Evolutionary conservation across 2,888 invertebrate genomes (phyloP).

Genomic region (Leucozona laternaria): DNA sequence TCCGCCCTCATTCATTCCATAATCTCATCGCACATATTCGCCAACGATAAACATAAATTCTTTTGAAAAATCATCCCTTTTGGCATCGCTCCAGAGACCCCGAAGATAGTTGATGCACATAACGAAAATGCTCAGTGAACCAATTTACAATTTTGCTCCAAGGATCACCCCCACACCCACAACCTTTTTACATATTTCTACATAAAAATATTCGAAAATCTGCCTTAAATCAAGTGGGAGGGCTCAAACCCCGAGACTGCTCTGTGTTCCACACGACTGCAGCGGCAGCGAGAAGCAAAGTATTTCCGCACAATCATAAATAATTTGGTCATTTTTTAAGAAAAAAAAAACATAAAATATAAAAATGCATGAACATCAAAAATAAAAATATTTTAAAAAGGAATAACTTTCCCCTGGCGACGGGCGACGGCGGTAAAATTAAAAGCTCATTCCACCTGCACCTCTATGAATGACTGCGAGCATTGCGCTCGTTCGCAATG

Average conservation of each 20-base stretch:
- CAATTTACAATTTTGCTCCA: slow-evolving; percentile 66
- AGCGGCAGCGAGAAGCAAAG: slow-evolving; percentile 17
- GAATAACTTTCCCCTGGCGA: slow-evolving; percentile 32
- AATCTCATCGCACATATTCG: slow-evolving; percentile 24
- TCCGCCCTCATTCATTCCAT: neutral
- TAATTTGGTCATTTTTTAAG: slow-evolving; percentile 66
- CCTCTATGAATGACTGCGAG: slow-evolving; percentile 22
- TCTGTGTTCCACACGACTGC: slow-evolving; percentile 19
- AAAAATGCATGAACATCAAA: slow-evolving; percentile 41
- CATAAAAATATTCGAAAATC: slow-evolving; percentile 44
- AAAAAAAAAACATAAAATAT: slow-evolving; percentile 47
- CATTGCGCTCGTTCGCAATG: slow-evolving; percentile 46
- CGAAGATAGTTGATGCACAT: slow-evolving; percentile 51
- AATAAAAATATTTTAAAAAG: slow-evolving; percentile 17
- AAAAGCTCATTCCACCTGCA: slow-evolving; percentile 71
- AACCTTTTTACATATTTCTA: slow-evolving; percentile 18
- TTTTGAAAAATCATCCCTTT: slow-evolving; percentile 43
- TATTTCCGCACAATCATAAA: slow-evolving; percentile 73
- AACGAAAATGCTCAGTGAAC: slow-evolving; percentile 69
- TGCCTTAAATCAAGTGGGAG: slow-evolving; percentile 58
- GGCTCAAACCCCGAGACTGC: slow-evolving; percentile 11
- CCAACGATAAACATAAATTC: slow-evolving; percentile 58
- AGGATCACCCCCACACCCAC: slow-evolving; percentile 15
- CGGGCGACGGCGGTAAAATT: slow-evolving; percentile 55
- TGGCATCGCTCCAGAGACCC: slow-evolving; percentile 60